Base-by-base conservation (phyloP, 1,140 invertebrate species). In the Drosophila sturtevanti region DNA sequence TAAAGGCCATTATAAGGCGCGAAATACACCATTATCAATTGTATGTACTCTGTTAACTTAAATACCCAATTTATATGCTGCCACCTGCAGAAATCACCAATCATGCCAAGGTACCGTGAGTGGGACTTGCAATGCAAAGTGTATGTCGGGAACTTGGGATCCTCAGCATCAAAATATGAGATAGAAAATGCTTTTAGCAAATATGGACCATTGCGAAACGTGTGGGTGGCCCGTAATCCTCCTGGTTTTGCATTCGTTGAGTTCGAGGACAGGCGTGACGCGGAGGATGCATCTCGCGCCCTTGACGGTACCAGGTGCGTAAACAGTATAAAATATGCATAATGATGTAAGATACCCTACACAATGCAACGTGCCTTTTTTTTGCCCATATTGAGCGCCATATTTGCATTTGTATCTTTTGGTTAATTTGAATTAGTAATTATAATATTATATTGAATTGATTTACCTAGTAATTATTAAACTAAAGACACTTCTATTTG, bases 241-340 rank as follows among this genome's bases (percentile, higher is more conserved):
- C 97, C 97, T 7, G 97, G 98, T 7, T 99, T 99, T 93, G 98
- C 98, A 11, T 99, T 99, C 93, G 96, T 99, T 18, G 99, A 99
- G 93, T 99, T 98, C 93, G 98, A 99, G 93, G 98, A 99, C 92
- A 95, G 97, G 6, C 94, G 98, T 74, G 99, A 99, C 93, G 98
- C 98, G 9, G 98, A 99, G 92, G 98, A 99, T 93, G 97, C 98
- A 61, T 97, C 98, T 12, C 93, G 97, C 85, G 97, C 95, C 51
- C 93, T 99, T 64, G 98, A 99, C 93, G 98, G 98, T 6, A 31
- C 27, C 7, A 31, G 27, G 27, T 31, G 27, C 3, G 27, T 31
- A 31, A 31, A 6, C 27, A 24, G 4, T 24, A 24, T 24, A 2
- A 2, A 24, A 24, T 24, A 24, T 24, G 24, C 24, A 2, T 24